Base-by-base conservation (phyloP, 2,888 invertebrate genomes). In the Ctena decussata region DNA sequence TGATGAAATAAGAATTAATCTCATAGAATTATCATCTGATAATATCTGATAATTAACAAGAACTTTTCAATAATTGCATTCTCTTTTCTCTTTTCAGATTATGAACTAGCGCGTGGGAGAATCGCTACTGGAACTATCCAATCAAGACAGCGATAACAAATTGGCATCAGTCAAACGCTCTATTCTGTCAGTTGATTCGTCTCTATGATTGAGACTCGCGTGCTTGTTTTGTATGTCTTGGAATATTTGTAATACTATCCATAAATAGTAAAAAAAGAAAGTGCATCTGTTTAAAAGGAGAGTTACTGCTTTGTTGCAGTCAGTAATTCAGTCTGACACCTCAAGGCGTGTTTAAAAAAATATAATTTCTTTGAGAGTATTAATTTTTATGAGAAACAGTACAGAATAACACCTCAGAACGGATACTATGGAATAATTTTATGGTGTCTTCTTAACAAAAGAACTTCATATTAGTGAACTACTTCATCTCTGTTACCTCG, bases 101-200 rank as follows among this genome's bases (percentile, higher is more conserved):
- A n/a, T 46, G 46, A 15, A 46, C 46, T n/a, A 15, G 35, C 65
- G 65, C 65, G 65, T 65, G 65, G 65, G 65, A 65, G 65, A 65
- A 32, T 65, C 35, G 35, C 35, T 6, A 65, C 65, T 65, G 35
- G 65, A 35, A 65, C 21, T 35, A 24, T 35, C 65, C 65, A 65
- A 65, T 65, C 65, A 35, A n/a, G 35, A 35, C 15, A 1, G 18
- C 1, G 35, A 32, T 35, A 12, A 65, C 65, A 65, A 18, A n/a
- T 35, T 35, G 18, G 2, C 35, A 24, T 21, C 27, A 30, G 11
- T 65, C 65, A 65, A 15, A 27, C 11, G 12, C 30, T 12, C 65
- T 65, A 11, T 35, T 35, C 35, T 35, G 11, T 8, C 5, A 6
- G 21, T 21, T 35, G 65, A 65, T 65, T 65, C 65, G 65, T 65